A percentile compares a stretch with the other conserved stretches of the same genome.
Conservation (phyloP, 2,797 vertebrate genomes). For the Channa striata region DNA sequence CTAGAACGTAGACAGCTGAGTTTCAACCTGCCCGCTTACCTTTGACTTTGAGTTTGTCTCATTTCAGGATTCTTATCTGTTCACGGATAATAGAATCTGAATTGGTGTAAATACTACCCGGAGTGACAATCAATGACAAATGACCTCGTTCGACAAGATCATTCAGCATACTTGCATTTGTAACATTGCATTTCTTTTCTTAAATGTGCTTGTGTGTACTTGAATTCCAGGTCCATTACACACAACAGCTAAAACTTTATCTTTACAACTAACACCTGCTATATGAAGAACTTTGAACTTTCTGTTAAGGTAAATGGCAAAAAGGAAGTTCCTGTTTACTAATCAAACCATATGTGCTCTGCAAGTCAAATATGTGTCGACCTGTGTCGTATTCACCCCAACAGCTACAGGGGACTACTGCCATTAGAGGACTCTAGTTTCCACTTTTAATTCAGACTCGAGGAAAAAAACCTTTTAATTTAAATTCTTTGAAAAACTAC, state of each 20-base stretch:
- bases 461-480: too few relatives aligned
- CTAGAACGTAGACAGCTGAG: slow-evolving; percentile 24
- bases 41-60: neutral
- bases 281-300: neutral
- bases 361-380: too few relatives aligned
- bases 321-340: neutral
- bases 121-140: slow-evolving; percentile 45
- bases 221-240: slow-evolving; percentile 5
- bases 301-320: neutral
- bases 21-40: slow-evolving; percentile 29
- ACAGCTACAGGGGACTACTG: too few relatives aligned
- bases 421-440: too few relatives aligned
- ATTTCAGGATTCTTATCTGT: slow-evolving; percentile 24
- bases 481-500: too few relatives aligned
- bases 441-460: too few relatives aligned
- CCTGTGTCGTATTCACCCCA: too few relatives aligned
- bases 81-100: slow-evolving; percentile 41
- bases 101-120: slow-evolving; percentile 35
- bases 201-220: too few relatives aligned
- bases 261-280: slow-evolving; percentile 38
- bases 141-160: slow-evolving; percentile 25
- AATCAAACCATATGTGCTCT: too few relatives aligned
- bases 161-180: slow-evolving; percentile 24
- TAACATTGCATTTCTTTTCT: neutral
- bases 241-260: slow-evolving; percentile 17